Evolutionary conservation across 2,797 vertebrate genomes (phyloP).

Genomic region (Setipinna tenuifilis): DNA sequence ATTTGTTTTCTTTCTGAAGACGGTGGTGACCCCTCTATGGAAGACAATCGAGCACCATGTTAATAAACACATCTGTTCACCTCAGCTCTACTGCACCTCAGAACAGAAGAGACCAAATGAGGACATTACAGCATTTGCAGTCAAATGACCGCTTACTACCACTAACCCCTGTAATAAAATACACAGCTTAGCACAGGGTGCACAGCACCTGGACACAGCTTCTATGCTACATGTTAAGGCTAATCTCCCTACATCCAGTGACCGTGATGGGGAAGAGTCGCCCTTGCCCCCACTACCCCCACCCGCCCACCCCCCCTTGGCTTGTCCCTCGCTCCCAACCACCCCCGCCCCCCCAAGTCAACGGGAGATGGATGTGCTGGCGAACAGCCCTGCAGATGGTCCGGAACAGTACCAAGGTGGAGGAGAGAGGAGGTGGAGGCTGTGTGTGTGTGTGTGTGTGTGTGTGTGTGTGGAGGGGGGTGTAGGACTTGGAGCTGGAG

Average conservation of each 20-base stretch:
- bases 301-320: background rate
- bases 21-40: no score
- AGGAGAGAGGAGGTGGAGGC: background rate
- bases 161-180: background rate
- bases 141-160: no score
- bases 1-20: no score
- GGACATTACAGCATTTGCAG: no score
- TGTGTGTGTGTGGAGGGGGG: no score
- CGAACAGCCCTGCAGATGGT: conserved; percentile 16
- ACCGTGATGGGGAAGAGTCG: background rate
- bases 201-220: background rate
- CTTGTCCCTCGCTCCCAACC: background rate
- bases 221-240: background rate
- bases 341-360: background rate
- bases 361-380: conserved; percentile 39
- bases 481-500: background rate
- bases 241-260: background rate
- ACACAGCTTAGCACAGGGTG: background rate
- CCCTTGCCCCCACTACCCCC: background rate
- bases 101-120: no score
- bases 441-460: no score
- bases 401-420: background rate
- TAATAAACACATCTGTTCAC: no score
- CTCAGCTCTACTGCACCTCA: no score
- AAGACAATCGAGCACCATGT: no score